These are phyloP conservation scores for Neomorphus geoffroyi DNA, from an alignment of 2,797 vertebrate genomes.

Conservation along the genomic window DNA sequence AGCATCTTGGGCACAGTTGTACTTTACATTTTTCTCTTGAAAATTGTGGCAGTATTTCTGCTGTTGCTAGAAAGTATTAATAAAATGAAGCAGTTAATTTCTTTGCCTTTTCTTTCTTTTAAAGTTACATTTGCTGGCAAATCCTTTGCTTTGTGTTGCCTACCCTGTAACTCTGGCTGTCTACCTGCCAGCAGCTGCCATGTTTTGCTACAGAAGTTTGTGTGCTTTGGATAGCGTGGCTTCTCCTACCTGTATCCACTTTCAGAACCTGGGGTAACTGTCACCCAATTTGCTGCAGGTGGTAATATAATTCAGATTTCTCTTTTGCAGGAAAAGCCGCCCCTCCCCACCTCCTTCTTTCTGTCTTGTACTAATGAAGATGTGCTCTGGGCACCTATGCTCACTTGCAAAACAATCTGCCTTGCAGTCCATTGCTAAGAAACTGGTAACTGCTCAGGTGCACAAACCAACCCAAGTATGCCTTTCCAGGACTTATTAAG, in stretches of 20 bases:
- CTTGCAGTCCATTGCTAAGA: background rate
- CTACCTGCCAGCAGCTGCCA: background rate
- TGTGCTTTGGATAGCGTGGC: background rate
- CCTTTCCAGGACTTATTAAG: background rate
- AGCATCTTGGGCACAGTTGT: fast-evolving
- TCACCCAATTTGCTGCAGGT: background rate
- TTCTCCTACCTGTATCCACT: background rate
- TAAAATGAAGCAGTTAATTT: background rate
- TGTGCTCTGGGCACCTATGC: background rate
- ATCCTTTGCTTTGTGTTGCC: background rate
- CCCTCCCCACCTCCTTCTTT: background rate
- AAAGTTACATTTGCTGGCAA: background rate
- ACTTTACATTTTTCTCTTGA: background rate
- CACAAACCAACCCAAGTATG: background rate
- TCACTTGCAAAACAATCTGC: background rate
- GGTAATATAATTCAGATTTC: background rate
- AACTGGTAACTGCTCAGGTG: background rate
- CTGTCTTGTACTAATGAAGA: background rate
- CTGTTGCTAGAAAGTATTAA: background rate
- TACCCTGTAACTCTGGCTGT: background rate
- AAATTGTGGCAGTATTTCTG: background rate
- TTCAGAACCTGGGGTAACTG: background rate
- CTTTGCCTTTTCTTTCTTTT: background rate
- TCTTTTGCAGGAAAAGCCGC: background rate
- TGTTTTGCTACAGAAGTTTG: background rate